Conservation (phyloP, 2,797 vertebrate genomes). For the Parauchenoglanis ngamensis region DNA sequence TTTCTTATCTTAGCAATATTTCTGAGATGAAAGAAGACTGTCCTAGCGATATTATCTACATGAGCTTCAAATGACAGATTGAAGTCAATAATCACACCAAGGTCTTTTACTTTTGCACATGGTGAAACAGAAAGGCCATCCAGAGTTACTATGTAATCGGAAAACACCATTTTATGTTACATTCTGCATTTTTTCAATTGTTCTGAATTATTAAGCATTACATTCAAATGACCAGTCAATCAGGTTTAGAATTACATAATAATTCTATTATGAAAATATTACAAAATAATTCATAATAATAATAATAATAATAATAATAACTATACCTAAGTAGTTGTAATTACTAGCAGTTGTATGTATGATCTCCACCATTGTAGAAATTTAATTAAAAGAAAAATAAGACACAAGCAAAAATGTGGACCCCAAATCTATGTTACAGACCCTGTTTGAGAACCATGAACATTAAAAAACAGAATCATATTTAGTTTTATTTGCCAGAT, state of each 20-base stretch:
- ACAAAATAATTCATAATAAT: background rate
- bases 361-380: background rate
- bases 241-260: background rate
- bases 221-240: background rate
- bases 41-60: too few species aligned
- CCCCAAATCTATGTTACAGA: background rate
- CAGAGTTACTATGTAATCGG: too few species aligned
- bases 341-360: background rate
- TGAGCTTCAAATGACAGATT: too few species aligned
- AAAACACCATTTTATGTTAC: background rate
- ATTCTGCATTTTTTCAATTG: background rate
- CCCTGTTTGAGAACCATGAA: background rate
- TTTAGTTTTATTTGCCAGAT: background rate
- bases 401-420: background rate
- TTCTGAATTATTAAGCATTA: background rate
- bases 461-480: background rate
- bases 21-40: too few species aligned
- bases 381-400: background rate
- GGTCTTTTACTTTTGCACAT: too few species aligned
- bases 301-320: background rate
- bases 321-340: background rate
- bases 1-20: too few species aligned
- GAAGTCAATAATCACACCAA: too few species aligned
- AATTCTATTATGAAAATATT: too few species aligned
- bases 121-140: too few species aligned